Conservation (phyloP, 2,888 invertebrate genomes). For the Dysmachus trigonus region DNA sequence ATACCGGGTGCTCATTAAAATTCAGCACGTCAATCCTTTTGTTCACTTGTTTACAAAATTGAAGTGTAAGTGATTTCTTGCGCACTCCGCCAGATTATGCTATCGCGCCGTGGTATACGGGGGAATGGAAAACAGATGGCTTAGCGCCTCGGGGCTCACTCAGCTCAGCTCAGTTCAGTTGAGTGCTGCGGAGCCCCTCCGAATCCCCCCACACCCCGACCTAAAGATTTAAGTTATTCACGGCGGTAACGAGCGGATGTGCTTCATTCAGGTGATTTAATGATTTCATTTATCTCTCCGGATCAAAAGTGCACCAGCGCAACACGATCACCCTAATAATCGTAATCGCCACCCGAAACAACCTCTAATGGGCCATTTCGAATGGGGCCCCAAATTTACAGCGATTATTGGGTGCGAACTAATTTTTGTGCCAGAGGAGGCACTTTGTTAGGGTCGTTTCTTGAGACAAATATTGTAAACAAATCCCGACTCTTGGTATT, state of each 20-base stretch:
- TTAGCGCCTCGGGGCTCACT: conserved; percentile 13
- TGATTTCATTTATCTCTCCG: conserved; percentile 1
- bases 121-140: conserved; percentile 24
- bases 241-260: background rate
- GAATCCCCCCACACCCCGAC: background rate
- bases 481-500: conserved; percentile 53
- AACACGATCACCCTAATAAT: background rate
- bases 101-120: background rate
- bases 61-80: conserved; percentile 37
- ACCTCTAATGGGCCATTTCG: background rate
- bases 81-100: conserved; percentile 17
- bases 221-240: background rate
- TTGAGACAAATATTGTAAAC: conserved; percentile 29
- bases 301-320: background rate
- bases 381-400: background rate
- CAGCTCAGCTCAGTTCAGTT: too few species aligned
- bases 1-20: conserved; percentile 17
- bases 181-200: background rate
- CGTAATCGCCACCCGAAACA: background rate
- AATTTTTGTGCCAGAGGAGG: conserved; percentile 30
- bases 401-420: conserved; percentile 31
- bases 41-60: conserved; percentile 29
- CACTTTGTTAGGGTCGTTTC: background rate
- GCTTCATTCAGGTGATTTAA: background rate
- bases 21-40: conserved; percentile 23